Percentiles rank a stretch among this genome's conserved stretches.
These are phyloP conservation scores for Fabriciana adippe DNA, from an alignment of 2,888 invertebrate species.

Conservation along the genomic window DNA sequence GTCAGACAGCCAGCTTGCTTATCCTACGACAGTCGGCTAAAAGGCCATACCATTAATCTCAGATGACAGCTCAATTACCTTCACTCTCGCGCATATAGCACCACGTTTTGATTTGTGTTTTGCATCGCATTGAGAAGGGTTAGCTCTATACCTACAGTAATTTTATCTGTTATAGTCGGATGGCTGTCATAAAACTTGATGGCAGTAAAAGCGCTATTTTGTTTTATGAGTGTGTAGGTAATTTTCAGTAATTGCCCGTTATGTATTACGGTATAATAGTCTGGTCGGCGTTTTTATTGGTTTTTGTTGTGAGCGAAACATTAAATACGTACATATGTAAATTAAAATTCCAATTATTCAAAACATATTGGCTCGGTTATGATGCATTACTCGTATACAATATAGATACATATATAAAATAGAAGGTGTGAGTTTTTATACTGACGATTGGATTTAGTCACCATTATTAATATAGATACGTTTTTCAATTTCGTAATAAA, in stretches of 20 bases:
- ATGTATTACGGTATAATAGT: slow-evolving; percentile 9
- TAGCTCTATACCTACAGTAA: slow-evolving; percentile 3
- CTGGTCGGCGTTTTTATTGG: not conserved
- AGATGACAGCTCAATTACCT: slow-evolving; percentile 74
- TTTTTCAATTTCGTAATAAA: too few relatives aligned
- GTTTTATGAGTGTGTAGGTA: slow-evolving; percentile 21
- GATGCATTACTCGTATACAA: too few relatives aligned
- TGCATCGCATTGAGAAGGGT: slow-evolving; percentile 40
- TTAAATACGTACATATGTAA: too few relatives aligned
- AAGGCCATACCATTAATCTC: slow-evolving; percentile 66
- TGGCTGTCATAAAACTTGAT: slow-evolving; percentile 37
- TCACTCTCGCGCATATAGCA: slow-evolving; percentile 47
- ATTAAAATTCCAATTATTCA: too few relatives aligned
- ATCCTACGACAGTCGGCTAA: slow-evolving; percentile 49
- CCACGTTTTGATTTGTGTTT: slow-evolving; percentile 53
- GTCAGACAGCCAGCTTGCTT: slow-evolving; percentile 42
- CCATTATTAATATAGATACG: too few relatives aligned
- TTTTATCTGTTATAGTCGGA: slow-evolving; percentile 28
- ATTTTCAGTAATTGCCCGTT: slow-evolving; percentile 12
- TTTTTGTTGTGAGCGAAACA: not conserved
- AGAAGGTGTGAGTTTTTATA: too few relatives aligned
- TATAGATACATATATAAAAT: too few relatives aligned
- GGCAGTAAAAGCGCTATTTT: slow-evolving; percentile 23
- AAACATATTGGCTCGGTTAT: too few relatives aligned
- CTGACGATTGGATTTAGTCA: too few relatives aligned